A percentile compares a stretch with the other conserved stretches of the same genome.
These are phyloP conservation scores for Heterotis niloticus DNA, from an alignment of 2,113 vertebrate species.

Conservation along the genomic window DNA sequence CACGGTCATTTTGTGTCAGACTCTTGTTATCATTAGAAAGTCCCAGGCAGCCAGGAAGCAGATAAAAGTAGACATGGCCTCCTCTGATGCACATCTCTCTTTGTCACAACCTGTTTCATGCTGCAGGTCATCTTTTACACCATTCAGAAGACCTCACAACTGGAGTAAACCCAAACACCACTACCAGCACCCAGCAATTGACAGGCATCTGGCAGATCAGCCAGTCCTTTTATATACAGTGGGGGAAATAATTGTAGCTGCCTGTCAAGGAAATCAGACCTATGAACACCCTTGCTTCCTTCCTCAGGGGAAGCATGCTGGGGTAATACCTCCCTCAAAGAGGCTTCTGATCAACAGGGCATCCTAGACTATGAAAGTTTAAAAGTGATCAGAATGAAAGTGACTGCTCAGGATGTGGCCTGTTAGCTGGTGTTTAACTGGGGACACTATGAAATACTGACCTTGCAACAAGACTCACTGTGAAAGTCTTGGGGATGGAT, in stretches of 20 bases:
- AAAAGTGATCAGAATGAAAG: no score
- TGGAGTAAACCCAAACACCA: no score
- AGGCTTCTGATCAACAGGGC: not conserved
- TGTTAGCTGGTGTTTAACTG: not conserved
- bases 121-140: not conserved
- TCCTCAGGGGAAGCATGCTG: not conserved
- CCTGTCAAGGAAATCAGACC: no score
- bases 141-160: not conserved
- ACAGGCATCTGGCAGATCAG: not conserved
- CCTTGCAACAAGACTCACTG: not conserved
- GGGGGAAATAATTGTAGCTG: no score
- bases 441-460: not conserved
- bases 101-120: no score
- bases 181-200: not conserved
- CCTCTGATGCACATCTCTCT: not conserved
- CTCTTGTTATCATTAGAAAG: no score
- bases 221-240: not conserved
- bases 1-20: no score
- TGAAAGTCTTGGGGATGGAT: no score
- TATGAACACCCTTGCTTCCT: not conserved
- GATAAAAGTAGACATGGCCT: not conserved
- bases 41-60: not conserved
- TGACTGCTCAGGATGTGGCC: not conserved
- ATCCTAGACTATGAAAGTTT: not conserved
- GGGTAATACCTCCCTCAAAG: no score